Conservation (phyloP, 2,113 vertebrate species). For the Hystrix cristata region DNA sequence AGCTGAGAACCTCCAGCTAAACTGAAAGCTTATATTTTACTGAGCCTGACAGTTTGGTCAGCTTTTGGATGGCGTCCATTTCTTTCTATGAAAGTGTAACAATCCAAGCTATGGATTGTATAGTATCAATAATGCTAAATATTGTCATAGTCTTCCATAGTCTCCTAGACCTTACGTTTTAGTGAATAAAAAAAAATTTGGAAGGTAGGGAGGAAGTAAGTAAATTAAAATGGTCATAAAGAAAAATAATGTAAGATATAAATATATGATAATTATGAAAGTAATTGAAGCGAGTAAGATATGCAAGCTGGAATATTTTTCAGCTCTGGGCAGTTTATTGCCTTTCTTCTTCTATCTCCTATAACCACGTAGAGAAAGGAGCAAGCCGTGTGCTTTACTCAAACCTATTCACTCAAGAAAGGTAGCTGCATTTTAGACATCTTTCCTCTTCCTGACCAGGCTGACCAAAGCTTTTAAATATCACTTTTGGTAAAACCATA, state of each 20-base stretch:
- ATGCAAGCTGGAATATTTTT: neutral
- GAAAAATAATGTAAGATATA: neutral
- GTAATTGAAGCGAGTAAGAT: neutral
- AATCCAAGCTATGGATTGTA: neutral
- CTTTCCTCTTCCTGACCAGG: neutral
- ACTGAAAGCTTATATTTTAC: neutral
- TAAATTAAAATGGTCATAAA: neutral
- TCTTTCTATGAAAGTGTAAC: neutral
- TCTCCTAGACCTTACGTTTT: neutral
- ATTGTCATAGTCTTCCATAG: neutral
- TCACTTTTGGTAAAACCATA: neutral
- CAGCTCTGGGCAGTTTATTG: neutral
- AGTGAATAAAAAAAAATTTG: neutral
- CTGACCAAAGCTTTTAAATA: neutral
- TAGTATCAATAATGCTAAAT: neutral
- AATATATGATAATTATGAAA: neutral
- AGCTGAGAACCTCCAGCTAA: neutral
- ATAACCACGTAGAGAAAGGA: neutral
- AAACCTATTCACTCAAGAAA: neutral
- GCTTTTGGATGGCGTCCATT: neutral
- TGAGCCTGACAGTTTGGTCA: neutral
- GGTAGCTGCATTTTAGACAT: neutral
- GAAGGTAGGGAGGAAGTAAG: neutral
- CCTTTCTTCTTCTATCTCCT: neutral
- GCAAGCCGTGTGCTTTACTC: neutral